Evolutionary conservation across 2,888 invertebrate species (phyloP), one percentile per base, ranked within the genome.

Genomic region (Azorinus chamasolen): DNA sequence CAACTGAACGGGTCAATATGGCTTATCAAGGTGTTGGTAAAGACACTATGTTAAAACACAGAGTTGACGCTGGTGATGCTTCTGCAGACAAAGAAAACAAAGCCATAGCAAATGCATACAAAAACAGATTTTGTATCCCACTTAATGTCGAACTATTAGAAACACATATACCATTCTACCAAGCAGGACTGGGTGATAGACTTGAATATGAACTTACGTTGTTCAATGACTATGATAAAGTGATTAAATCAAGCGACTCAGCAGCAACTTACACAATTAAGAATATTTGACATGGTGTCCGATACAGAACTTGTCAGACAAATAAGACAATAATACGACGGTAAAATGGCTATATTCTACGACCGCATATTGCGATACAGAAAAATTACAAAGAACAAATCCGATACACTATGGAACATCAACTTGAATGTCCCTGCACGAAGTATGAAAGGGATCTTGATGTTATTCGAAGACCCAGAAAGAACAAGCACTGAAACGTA

Each of bases 381-480:
- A n/a, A 68, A 68, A 53, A 59, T 66, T 43, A 54, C 46, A 6
- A 74, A 71, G 48, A 69, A 74, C 37, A 82, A 78, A 69, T 41
- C 50, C 45, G 79, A 83, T 41, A 64, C 71, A 20, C 59, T 79
- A 2, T 83, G 81, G 76, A 83, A 79, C 37, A 68, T 83, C 6
- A 79, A 73, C 37, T 32, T 83, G 6, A 83, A 75, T 68, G 73
- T 75, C 2, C 74, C 81, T 4, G 77, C 76, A 24, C 16, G 77
- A 39, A 73, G 65, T 51, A 83, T 79, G 83, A 78, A 76, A 59
- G 80, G 74, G n/a, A 80, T 81, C 50, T 57, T 79, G 6, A 70
- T 81, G 71, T 27, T 79, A 22, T 79, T 77, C 48, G 76, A 74
- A 59, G 76, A 76, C 32, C 75, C 54, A 14, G 43, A 46, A 39